Base-by-base conservation (phyloP, 2,888 invertebrate genomes). In the Tineola bisselliella region DNA sequence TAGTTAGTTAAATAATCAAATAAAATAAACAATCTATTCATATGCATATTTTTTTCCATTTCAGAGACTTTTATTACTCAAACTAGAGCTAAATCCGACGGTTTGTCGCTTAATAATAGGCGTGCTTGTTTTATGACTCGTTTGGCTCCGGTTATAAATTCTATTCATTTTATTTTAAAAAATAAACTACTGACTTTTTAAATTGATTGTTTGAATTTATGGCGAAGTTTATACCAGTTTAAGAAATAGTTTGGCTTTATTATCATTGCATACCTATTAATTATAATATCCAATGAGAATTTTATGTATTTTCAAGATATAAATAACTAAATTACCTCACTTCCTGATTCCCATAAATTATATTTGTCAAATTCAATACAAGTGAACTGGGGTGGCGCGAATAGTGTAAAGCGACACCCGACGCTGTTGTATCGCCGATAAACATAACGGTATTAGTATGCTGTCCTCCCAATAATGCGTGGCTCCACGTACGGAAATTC, bases 61-160 rank as follows among this genome's bases (percentile, higher is more conserved):
- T 77, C 69, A 71, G 66, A 69, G 67, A 73, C 71, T 76, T 58
- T 81, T 79, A 81, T 75, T 76, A 75, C 73, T 73, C 68, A 70
- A 71, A 70, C 69, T 69, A 71, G 70, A 72, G 68, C 74, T 71
- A 75, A 76, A 76, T 72, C 73, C 73, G 65, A 73, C 75, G 68
- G 78, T 78, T 81, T 81, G 77, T 81, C 79, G 81, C 77, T 75
- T 76, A 77, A 78, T 79, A 77, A 81, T 76, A 73, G 70, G 70
- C 71, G 72, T 58, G 73, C 74, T 70, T 75, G 74, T 74, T 78
- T 81, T 77, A 81, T 74, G 77, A 79, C 68, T 67, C 65, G 66
- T 69, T 71, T 69, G 69, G 71, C 69, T 69, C 69, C 65, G 64
- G 66, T 73, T 73, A 77, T 78, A 79, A 78, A 79, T 79, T 75